A percentile compares a stretch with the other conserved stretches of the same genome.
These are phyloP conservation scores for Neuroterus valhalla DNA, from an alignment of 1,140 invertebrate genomes.

Conservation along the genomic window DNA sequence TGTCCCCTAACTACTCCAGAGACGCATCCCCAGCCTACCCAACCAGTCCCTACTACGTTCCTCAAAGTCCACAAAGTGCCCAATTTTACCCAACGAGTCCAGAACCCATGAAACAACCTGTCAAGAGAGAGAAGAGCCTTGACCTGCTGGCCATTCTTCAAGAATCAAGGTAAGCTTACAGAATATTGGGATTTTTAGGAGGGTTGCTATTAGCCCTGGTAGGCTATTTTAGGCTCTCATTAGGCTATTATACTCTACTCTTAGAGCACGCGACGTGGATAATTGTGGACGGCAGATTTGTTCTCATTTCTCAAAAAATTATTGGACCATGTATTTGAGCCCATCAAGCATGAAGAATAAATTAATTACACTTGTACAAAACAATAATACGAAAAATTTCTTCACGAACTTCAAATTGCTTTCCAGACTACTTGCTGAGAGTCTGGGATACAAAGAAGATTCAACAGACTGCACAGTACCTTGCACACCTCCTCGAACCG, in stretches of 20 bases:
- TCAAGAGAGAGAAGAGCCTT: slow-evolving; percentile 75
- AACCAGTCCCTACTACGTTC: slow-evolving; percentile 77
- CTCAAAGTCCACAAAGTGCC: slow-evolving; percentile 71
- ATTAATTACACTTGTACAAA: no score
- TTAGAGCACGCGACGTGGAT: no score
- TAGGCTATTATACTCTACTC: no score
- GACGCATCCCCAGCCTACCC: slow-evolving; percentile 79
- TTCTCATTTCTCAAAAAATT: no score
- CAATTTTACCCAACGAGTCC: slow-evolving; percentile 77
- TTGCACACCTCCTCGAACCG: slow-evolving; percentile 70
- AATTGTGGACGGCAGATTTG: no score
- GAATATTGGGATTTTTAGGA: no score
- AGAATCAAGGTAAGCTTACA: slow-evolving; percentile 68
- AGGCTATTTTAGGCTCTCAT: no score
- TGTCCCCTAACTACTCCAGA: slow-evolving; percentile 76
- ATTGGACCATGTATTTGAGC: no score
- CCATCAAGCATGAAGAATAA: no score
- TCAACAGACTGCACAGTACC: slow-evolving; percentile 73
- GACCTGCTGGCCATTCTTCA: slow-evolving; percentile 73
- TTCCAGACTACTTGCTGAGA: slow-evolving; percentile 70
- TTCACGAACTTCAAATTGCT: background rate
- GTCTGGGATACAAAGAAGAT: slow-evolving; percentile 71
- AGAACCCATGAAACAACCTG: slow-evolving; percentile 67
- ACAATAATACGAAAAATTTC: background rate
- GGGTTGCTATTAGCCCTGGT: no score